Base-by-base conservation (phyloP, 2,113 vertebrate species). In the Prunella himalayana region DNA sequence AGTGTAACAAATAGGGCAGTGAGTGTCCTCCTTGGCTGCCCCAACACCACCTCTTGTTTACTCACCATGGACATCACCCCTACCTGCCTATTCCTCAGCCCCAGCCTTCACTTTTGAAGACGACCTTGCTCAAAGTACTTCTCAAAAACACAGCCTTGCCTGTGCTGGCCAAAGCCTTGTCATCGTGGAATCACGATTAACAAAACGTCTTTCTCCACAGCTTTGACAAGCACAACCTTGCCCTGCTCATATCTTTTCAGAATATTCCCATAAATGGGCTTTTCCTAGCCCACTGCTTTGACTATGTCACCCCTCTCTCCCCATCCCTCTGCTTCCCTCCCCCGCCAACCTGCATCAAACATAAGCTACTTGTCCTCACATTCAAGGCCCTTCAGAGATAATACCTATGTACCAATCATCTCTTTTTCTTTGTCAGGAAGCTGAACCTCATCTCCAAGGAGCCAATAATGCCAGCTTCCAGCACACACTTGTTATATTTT, bases 381-480 rank as follows among this genome's bases (percentile, higher is more conserved):
- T 80, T 92, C 91, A 94, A 94, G 83, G 80, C 69, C 75, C 91
- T 94, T 91, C 69, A 78, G 69, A 89, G 72, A 91, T 94, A 64
- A 94, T 76, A 66, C 89, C 73, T 41, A 18, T 60, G 60, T 71
- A 95, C 94, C 86, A 86, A 60, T 81, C 92, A 91, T 68, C 59
- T 86, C 61, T 70, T 73, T 75, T 60, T 64, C 78, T 92, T 95
- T 94, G 83, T 84, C 80, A 88, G 37, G 73, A 86, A 66, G 65
- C 81, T 51, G 86, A 97, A 90, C 69, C 65, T 86, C 86, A 89
- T 88, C 94, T 86, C 91, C 77, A 79, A 84, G 83, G 51, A 94
- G 77, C 83, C 94, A 86, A 28, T 86, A 96, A 93, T 31, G n/a
- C 88, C 83, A 94, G 80, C 51, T 90, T 82, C 91, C 92, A 86